phyloP scores from a whole-genome alignment of 2,888 invertebrate genomes.

The Drosophila diplacantha region DNA sequence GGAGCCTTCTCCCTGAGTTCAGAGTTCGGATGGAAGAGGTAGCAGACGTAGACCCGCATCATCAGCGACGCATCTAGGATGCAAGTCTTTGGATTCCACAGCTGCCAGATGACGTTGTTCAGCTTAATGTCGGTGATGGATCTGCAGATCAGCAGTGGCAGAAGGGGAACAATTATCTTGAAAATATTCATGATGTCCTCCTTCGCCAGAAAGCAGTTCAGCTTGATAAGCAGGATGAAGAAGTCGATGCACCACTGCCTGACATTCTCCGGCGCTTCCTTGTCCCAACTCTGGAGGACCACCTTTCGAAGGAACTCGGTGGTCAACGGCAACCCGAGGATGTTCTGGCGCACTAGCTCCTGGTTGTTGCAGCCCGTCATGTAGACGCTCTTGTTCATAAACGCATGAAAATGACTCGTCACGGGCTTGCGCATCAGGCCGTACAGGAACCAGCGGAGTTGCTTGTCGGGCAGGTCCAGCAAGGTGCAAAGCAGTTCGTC shows the following conservation, averaged over 20 bases:
- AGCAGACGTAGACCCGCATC: slow-evolving; percentile 71
- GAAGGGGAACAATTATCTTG: slow-evolving; percentile 66
- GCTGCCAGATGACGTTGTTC: slow-evolving; percentile 52
- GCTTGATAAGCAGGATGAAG: slow-evolving; percentile 68
- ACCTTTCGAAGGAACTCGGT: slow-evolving; percentile 65
- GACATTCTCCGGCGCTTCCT: slow-evolving; percentile 34
- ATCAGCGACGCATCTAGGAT: slow-evolving; percentile 53
- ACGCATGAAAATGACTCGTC: slow-evolving; percentile 67
- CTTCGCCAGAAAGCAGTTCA: slow-evolving; percentile 55
- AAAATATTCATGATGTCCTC: slow-evolving; percentile 62
- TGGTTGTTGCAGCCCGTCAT: slow-evolving; percentile 52
- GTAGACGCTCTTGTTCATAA: slow-evolving; percentile 69
- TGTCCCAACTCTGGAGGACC: slow-evolving; percentile 40
- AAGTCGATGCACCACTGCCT: slow-evolving; percentile 63
- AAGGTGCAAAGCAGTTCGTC: slow-evolving; percentile 62
- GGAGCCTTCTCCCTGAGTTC: slow-evolving; percentile 65
- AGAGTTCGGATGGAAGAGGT: slow-evolving; percentile 65
- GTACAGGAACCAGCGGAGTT: slow-evolving; percentile 54
- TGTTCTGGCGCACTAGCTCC: slow-evolving; percentile 51
- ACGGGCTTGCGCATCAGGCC: slow-evolving; percentile 57
- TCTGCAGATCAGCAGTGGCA: slow-evolving; percentile 62
- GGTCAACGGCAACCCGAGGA: slow-evolving; percentile 74
- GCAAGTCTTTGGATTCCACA: slow-evolving; percentile 68
- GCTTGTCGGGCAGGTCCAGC: slow-evolving; percentile 56
- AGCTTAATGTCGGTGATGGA: slow-evolving; percentile 28